Percentiles rank a stretch among this genome's conserved stretches.
Evolutionary conservation across 1,140 invertebrate species (phyloP).

Genomic region (Drosophila teissieri): DNA sequence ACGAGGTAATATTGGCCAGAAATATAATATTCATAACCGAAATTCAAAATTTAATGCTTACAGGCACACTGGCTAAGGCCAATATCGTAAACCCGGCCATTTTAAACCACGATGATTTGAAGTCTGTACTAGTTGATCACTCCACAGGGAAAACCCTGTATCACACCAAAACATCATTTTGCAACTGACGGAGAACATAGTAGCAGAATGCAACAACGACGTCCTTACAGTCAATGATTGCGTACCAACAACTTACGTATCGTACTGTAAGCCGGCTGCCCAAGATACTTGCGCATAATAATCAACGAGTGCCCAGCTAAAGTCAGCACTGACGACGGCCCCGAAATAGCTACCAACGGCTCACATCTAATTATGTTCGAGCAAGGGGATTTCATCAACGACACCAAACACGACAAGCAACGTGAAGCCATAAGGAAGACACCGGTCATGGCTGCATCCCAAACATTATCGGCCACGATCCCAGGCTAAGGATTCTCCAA

Average conservation of each 20-base stretch:
- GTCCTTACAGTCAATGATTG: no score
- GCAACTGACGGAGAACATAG: slow-evolving; percentile 22
- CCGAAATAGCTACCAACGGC: no score
- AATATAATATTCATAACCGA: slow-evolving; percentile 6
- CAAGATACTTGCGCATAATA: no score
- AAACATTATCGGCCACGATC: neutral
- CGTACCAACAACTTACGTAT: no score
- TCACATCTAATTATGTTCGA: neutral
- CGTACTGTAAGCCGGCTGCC: no score
- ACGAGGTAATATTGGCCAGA: neutral
- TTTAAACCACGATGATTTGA: neutral
- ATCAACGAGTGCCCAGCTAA: slow-evolving; percentile 10
- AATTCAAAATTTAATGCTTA: no score
- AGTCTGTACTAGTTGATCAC: slow-evolving; percentile 14
- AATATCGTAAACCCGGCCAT: slow-evolving; percentile 13
- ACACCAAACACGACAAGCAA: neutral
- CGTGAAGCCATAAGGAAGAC: neutral
- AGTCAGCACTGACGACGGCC: neutral
- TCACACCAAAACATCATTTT: slow-evolving; percentile 14
- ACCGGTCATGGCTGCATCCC: no score
- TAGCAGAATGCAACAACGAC: slow-evolving; percentile 33
- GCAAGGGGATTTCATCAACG: neutral
- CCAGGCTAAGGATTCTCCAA: neutral
- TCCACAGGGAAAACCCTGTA: slow-evolving; percentile 22
- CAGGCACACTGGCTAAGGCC: neutral